phyloP scores from a whole-genome alignment of 2,888 invertebrate genomes.

The Pediacus dermestoides region DNA sequence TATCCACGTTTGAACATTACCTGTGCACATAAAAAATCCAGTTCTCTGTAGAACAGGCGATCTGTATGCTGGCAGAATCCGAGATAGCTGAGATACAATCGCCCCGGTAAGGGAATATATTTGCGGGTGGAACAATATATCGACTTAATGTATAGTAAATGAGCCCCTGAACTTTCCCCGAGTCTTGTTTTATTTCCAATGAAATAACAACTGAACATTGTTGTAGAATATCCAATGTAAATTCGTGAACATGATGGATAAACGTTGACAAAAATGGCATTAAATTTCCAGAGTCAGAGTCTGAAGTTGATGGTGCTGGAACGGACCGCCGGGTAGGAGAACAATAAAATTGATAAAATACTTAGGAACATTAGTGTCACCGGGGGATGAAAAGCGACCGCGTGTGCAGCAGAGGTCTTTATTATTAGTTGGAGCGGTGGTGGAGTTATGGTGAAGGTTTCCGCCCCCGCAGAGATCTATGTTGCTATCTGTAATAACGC shows the following conservation, averaged over 20 bases:
- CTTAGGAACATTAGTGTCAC: conserved; percentile 48
- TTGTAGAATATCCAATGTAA: too few species aligned
- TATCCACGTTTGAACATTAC: conserved; percentile 48
- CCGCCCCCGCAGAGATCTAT: conserved; percentile 21
- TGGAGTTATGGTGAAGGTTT: conserved; percentile 38
- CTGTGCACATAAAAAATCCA: conserved; percentile 45
- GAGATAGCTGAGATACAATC: conserved; percentile 45
- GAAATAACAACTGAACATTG: too few species aligned
- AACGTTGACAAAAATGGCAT: conserved; percentile 11
- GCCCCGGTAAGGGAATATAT: conserved; percentile 42
- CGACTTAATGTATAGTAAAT: conserved; percentile 43
- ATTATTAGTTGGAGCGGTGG: conserved; percentile 41
- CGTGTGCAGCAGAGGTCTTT: conserved; percentile 41
- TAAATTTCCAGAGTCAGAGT: conserved; percentile 17
- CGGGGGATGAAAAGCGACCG: conserved; percentile 42
- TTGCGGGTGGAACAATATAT: conserved; percentile 44
- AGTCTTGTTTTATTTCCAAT: too few species aligned
- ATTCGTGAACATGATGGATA: conserved; percentile 8
- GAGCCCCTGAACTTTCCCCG: too few species aligned
- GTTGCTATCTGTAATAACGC: conserved; percentile 21
- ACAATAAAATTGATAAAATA: conserved; percentile 50
- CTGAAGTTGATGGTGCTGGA: too few species aligned
- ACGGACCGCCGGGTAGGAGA: too few species aligned
- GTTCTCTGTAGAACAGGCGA: conserved; percentile 41
- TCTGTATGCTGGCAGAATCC: conserved; percentile 43